phyloP scores from a whole-genome alignment of 2,888 invertebrate species.

The Plemyria rubiginata region DNA sequence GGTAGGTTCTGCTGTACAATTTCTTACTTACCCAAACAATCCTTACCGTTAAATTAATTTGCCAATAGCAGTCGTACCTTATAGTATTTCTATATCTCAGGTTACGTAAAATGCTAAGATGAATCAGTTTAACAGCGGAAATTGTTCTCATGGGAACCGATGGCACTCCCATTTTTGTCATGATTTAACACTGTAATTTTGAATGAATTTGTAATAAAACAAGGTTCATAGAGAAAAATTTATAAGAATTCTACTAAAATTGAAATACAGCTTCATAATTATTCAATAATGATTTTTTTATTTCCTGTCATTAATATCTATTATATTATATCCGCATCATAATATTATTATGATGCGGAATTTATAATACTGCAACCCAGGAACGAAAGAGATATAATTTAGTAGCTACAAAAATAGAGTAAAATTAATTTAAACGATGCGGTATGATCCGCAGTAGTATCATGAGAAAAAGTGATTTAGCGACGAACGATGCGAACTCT shows the following conservation, averaged over 20 bases:
- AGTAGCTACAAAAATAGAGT: neutral
- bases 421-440: neutral
- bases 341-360: too few species aligned
- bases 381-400: neutral
- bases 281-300: neutral
- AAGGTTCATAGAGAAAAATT: neutral
- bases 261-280: neutral
- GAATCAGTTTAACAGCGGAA: conserved; percentile 39
- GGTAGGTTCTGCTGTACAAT: conserved; percentile 4
- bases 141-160: conserved; percentile 37
- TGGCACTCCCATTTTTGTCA: conserved; percentile 39
- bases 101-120: conserved; percentile 27
- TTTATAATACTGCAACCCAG: neutral
- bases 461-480: conserved; percentile 53
- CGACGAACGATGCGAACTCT: conserved; percentile 50
- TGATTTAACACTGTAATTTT: conserved; percentile 3
- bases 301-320: too few species aligned
- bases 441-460: conserved; percentile 23
- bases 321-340: too few species aligned
- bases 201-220: neutral
- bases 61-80: neutral
- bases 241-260: neutral
- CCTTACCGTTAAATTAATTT: neutral
- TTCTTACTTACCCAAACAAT: neutral
- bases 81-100: conserved; percentile 7